phyloP scores from a whole-genome alignment of 2,888 invertebrate genomes.

The Ariolimax columbianus region DNA sequence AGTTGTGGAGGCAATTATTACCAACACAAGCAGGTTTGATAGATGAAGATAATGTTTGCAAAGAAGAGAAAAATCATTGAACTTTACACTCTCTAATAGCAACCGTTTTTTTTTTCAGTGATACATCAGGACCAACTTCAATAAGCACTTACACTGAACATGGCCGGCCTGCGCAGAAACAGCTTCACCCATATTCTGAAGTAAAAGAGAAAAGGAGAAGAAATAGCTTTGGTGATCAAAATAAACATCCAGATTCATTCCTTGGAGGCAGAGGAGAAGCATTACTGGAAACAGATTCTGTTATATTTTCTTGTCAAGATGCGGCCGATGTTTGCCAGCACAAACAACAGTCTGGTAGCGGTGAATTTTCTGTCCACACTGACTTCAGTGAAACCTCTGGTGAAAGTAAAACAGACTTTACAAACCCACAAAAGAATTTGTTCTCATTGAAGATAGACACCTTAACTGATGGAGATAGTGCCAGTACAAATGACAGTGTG shows the following conservation, averaged over 20 bases:
- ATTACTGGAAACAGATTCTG: slow-evolving; percentile 31
- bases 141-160: not conserved
- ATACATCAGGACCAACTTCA: slow-evolving; percentile 38
- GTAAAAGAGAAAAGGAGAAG: not conserved
- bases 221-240: not conserved
- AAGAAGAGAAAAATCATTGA: too few species aligned
- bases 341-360: slow-evolving; percentile 56
- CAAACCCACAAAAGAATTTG: not conserved
- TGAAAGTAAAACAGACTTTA: not conserved
- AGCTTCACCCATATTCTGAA: not conserved
- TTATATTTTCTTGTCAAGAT: not conserved
- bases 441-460: not conserved
- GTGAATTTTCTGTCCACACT: slow-evolving; percentile 64
- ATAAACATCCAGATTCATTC: not conserved
- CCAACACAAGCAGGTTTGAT: too few species aligned
- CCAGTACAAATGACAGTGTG: slow-evolving; percentile 29
- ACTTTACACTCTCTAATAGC: too few species aligned
- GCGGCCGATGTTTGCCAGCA: not conserved
- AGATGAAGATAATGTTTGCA: too few species aligned
- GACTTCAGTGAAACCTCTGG: not conserved
- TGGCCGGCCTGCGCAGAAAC: not conserved
- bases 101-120: slow-evolving; percentile 37
- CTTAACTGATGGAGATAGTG: not conserved
- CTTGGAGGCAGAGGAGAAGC: not conserved
- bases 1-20: too few species aligned